Percentiles rank a stretch among this genome's conserved stretches.
Conservation (phyloP, 2,113 vertebrate genomes). For the Chloropsis hardwickii region DNA sequence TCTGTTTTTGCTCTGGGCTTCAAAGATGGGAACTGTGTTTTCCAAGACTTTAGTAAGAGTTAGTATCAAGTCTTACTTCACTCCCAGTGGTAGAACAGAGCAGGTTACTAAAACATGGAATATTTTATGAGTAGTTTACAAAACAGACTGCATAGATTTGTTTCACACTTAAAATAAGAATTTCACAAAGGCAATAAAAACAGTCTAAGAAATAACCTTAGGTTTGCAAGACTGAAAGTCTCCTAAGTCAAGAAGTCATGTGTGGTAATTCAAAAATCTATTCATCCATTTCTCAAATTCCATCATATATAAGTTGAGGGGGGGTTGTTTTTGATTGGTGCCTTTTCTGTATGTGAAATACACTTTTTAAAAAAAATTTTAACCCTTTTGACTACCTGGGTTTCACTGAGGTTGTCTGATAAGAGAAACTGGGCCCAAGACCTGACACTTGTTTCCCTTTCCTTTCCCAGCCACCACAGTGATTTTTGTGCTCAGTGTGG, state of each 20-base stretch:
- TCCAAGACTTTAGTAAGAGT: background rate
- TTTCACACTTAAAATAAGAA: background rate
- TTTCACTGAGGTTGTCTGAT: background rate
- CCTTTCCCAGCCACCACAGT: background rate
- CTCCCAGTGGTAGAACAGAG: background rate
- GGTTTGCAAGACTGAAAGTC: background rate
- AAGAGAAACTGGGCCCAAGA: background rate
- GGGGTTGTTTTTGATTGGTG: accelerated
- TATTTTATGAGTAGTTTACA: background rate
- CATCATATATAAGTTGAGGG: no score
- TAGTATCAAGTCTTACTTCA: background rate
- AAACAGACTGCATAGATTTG: background rate
- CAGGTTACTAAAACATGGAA: background rate
- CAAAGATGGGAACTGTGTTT: background rate
- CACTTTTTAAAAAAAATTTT: background rate
- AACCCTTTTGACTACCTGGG: background rate
- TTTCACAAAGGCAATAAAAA: background rate
- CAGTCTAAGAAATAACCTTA: background rate
- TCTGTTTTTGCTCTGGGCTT: background rate
- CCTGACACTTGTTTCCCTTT: background rate
- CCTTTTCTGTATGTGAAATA: background rate
- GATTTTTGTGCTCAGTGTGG: accelerated
- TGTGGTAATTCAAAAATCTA: background rate
- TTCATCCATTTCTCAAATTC: background rate
- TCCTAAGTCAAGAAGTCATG: background rate